These are phyloP conservation scores for Anguilla obscura DNA, from an alignment of 2,797 vertebrate genomes.

Conservation along the genomic window DNA sequence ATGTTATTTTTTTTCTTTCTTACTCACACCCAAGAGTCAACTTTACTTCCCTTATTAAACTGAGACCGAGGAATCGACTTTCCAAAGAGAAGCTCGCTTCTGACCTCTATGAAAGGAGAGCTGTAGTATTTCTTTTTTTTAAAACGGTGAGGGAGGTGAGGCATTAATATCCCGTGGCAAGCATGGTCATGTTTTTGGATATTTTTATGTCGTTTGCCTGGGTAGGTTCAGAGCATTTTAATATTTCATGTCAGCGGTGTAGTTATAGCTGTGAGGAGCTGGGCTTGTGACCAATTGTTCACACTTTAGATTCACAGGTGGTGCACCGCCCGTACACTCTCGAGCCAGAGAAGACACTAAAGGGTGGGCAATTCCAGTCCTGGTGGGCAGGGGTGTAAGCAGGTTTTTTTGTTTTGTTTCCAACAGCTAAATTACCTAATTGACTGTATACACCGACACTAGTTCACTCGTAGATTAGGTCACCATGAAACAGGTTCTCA, in stretches of 20 bases:
- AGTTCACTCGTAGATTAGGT: too few relatives aligned
- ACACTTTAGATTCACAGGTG: not conserved
- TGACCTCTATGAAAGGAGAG: not conserved
- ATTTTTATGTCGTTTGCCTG: not conserved
- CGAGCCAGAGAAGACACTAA: not conserved
- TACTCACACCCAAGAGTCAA: not conserved
- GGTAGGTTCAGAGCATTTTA: not conserved
- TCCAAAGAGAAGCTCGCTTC: not conserved
- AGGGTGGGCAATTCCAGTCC: too few relatives aligned
- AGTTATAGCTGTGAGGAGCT: not conserved
- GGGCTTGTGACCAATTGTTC: not conserved
- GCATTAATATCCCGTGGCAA: not conserved
- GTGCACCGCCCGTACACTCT: not conserved
- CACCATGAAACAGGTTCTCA: too few relatives aligned
- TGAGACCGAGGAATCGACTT: not conserved
- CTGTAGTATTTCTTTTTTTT: not conserved
- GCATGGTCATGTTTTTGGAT: not conserved
- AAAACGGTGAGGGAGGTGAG: not conserved
- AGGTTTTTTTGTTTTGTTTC: too few relatives aligned
- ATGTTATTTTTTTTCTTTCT: not conserved
- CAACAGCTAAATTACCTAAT: too few relatives aligned
- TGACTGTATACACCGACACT: too few relatives aligned
- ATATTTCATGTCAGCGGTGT: not conserved
- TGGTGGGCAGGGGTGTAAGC: too few relatives aligned
- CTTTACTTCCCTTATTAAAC: not conserved